These are phyloP conservation scores for Cyphomyrus discorhynchus DNA, from an alignment of 2,113 vertebrate species.

Conservation along the genomic window DNA sequence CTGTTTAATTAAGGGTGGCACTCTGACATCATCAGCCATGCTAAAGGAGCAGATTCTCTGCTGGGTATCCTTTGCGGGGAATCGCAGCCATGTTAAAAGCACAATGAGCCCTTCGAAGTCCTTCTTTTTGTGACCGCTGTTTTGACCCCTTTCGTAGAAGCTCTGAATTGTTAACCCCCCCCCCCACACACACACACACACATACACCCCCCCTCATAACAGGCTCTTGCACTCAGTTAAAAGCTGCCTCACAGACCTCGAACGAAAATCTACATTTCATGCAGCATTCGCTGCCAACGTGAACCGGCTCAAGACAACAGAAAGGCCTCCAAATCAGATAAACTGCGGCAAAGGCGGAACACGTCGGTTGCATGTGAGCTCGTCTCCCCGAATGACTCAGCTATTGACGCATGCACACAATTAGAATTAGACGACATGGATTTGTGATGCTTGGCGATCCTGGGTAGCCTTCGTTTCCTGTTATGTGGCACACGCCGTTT, in stretches of 20 bases:
- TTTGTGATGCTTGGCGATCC: neutral
- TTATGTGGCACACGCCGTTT: neutral
- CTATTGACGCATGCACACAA: neutral
- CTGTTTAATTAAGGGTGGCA: neutral
- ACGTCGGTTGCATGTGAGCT: neutral
- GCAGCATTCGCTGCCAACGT: neutral
- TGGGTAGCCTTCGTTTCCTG: neutral
- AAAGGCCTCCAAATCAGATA: neutral
- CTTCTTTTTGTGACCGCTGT: neutral
- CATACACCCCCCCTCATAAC: neutral
- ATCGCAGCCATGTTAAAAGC: neutral
- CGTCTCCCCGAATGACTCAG: neutral
- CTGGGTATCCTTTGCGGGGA: neutral
- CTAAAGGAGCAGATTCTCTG: neutral
- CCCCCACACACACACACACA: no score
- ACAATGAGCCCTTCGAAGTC: neutral
- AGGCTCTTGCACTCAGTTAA: neutral
- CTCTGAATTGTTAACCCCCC: neutral
- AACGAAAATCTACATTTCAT: neutral
- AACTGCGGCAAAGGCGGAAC: neutral
- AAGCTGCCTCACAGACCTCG: neutral
- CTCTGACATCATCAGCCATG: neutral
- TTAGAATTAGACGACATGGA: neutral
- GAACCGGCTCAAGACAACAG: neutral
- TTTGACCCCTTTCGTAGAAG: neutral